Base-by-base conservation (phyloP, 92 coral and sea anemone species). In the Zoanthus solanderi region DNA sequence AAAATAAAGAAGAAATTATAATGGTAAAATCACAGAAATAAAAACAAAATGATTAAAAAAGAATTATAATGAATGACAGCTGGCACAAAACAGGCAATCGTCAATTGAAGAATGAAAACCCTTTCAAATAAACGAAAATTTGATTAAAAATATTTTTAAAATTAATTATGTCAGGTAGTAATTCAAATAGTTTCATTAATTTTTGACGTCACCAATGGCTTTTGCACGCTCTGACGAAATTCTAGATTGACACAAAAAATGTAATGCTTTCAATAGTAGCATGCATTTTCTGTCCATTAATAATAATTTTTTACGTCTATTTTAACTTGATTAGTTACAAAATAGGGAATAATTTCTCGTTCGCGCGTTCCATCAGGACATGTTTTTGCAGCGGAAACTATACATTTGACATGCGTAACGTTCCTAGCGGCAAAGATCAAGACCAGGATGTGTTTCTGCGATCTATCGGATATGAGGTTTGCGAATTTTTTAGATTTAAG, bases 391-490 rank as follows among this genome's bases (percentile, higher is more conserved):
- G 74, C 85, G 74, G 74, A 0, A 46, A 79, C 45, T 58, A 86
- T 1, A 67, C 90, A 23, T 88, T 88, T 84, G 89, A 84, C 13
- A 69, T 88, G 87, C 92, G 90, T 81, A 83, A 69, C 60, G 78
- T 91, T 53, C 87, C 91, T 2, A 91, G 94, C 54, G 60, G 48
- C 75, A 67, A 18, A 68, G 76, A 81, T 45, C 76, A 65, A 50
- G 85, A 81, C n/a, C 75, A 66, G 75, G 16, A 65, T 16, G 85
- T 7, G 18, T 66, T 81, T 81, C 74, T 81, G 23, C 75, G 85
- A 56, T 81, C 85, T 15, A 13, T 81, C 32, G 85, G 85, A 5
- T 81, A 81, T 66, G 85, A 81, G 85, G 85, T 81, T 63, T 63
- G 8, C 30, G 28, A n/a, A 4, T 63, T 17, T 17, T 63, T 17